Evolutionary conservation across 92 coral and sea anemone genomes (phyloP), one percentile per base, ranked within the genome.

Genomic region (Zoanthus sociatus): DNA sequence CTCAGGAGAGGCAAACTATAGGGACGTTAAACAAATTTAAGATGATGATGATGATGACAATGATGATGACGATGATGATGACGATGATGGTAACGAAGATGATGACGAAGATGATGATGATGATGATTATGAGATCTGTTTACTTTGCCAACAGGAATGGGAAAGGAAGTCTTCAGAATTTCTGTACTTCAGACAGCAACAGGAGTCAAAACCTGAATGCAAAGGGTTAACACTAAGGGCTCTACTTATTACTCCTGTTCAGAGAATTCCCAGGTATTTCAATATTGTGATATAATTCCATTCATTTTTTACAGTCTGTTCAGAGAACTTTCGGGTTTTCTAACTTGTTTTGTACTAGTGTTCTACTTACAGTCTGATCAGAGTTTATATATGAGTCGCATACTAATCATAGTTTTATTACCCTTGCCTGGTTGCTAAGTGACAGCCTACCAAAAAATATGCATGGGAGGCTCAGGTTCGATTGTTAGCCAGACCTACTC

Each of bases 221-320:
- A 92, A 88, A 75, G 98, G 98, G 70, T 85, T 97, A 84, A 97
- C 92, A 58, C 78, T 95, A 54, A 92, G 93, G 54, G 94, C 99
- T 13, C 46, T 97, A 83, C 96, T 97, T 17, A 97, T 97, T 55
- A 97, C 99, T 13, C 99, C 99, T 75, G 95, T 97, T 1, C 99
- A 97, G 78, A 87, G 99, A 88, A 97, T 97, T 31, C 99, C 99
- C n/a, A 95, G 99, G 99, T 97, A 86, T 13, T 15, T 20, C 2
- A 74, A 12, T 17, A 1, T 3, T 0, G 26, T 26, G 26, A 26
- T 26, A 26, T 42, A 18, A 13, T 17, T 20, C 15, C 33, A 33
- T 67, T 45, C 14, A 68, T 20, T 20, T 21, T 68, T 20, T n/a
- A 1, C 14, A 68, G 14, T 15, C 42, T 17, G 17, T 8, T 30